Evolutionary conservation across 2,113 vertebrate genomes (phyloP), one percentile per base, ranked within the genome.

Genomic region (Ivindomyrus marchei): DNA sequence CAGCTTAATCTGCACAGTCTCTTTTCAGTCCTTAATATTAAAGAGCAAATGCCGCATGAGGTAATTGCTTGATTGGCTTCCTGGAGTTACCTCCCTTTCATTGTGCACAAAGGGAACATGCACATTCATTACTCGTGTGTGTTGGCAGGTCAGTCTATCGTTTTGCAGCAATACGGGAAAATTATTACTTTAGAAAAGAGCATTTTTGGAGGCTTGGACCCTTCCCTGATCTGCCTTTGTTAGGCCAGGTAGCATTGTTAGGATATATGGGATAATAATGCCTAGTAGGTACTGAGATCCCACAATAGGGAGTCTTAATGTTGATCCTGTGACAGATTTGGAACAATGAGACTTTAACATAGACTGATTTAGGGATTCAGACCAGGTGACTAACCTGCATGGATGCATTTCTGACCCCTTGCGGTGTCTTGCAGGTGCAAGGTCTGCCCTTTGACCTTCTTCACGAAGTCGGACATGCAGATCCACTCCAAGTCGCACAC

Each of bases 381-480:
- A 42, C 15, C 36, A 8, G 36, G 36, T 80, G 36, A 80, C 17
- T 42, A 42, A 42, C 36, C 42, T 80, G 31, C 39, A 42, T 47
- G 52, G 31, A 19, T 45, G 17, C 56, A 19, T 88, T 39, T 88
- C 52, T 66, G 3, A 80, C 74, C 31, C 21, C n/a, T 50, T 31
- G 45, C 9, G 52, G 24, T 46, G 4, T 58, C 52, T 92, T 53
- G 6, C 90, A 99, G 98, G 96, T 99, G 98, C 96, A 98, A 98
- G 97, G 97, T 99, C 94, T 99, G 98, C 95, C 98, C 98, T 21
- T 96, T 99, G 95, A 99, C 98, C 92, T 99, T 99, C 96, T 96
- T 98, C 94, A 97, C 97, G 90, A 99, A 99, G 96, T 99, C 98
- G 52, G 98, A 99, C 95, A 99, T 99, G 98, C 98, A 99, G 96